Conservation (phyloP, 2,113 vertebrate genomes). For the Xiphophorus hellerii region DNA sequence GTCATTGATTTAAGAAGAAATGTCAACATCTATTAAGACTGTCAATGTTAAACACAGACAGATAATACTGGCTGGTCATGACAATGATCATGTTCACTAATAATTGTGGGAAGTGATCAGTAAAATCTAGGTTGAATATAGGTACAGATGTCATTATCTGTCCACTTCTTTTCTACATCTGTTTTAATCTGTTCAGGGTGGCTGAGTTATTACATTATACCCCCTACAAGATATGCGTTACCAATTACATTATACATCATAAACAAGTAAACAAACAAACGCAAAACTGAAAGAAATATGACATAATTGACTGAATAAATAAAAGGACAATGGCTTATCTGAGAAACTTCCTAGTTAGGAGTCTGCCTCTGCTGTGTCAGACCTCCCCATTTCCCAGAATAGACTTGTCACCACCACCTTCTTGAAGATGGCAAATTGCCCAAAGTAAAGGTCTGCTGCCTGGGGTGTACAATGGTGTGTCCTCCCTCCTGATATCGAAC, state of each 20-base stretch:
- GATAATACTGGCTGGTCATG: too few relatives aligned
- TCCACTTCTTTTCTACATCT: neutral
- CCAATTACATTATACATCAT: neutral
- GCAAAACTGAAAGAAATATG: neutral
- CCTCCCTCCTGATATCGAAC: slow-evolving; percentile 52
- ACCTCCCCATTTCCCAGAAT: slow-evolving; percentile 64
- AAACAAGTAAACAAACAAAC: slow-evolving; percentile 12
- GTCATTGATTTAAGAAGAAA: too few relatives aligned
- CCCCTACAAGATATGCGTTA: neutral
- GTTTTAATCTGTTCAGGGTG: neutral
- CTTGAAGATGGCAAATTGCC: slow-evolving; percentile 47
- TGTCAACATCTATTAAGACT: too few relatives aligned
- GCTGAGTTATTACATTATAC: neutral
- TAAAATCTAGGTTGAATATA: neutral
- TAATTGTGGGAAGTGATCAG: too few relatives aligned
- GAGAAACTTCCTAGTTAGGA: slow-evolving; percentile 36
- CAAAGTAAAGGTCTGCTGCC: slow-evolving; percentile 47
- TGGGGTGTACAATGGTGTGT: slow-evolving; percentile 40
- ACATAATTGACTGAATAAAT: slow-evolving; percentile 34
- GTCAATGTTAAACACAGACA: too few relatives aligned
- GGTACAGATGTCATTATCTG: neutral
- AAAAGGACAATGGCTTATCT: slow-evolving; percentile 16
- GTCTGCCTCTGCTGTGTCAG: slow-evolving; percentile 42
- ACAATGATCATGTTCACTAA: too few relatives aligned
- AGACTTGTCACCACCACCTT: slow-evolving; percentile 68